Conservation (phyloP, 1,140 invertebrate genomes). For the Battus philenor region DNA sequence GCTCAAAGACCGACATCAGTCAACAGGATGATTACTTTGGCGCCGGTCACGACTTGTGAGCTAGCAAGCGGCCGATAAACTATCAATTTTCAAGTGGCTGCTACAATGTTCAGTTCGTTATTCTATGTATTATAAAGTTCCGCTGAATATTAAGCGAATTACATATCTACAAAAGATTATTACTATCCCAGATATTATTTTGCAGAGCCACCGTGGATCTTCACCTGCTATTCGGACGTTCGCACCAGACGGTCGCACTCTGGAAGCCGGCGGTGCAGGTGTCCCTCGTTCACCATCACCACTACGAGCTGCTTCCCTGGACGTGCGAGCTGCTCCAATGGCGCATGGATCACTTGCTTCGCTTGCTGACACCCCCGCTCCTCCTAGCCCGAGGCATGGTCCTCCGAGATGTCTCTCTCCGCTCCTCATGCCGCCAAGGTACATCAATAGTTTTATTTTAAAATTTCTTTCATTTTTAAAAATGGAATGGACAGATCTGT, state of each 20-base stretch:
- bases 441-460: too few species aligned
- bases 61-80: too few species aligned
- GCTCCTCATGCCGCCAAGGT: constrained; percentile 81
- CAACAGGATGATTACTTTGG: too few species aligned
- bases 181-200: too few species aligned
- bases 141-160: too few species aligned
- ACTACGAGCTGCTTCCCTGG: constrained; percentile 83
- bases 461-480: too few species aligned
- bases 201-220: constrained; percentile 82
- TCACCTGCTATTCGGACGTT: constrained; percentile 87
- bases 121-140: too few species aligned
- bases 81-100: too few species aligned
- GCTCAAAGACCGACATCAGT: too few species aligned
- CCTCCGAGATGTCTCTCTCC: constrained; percentile 82
- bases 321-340: constrained; percentile 79
- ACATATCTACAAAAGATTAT: too few species aligned
- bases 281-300: constrained; percentile 84
- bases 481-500: too few species aligned
- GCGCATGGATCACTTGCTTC: constrained; percentile 78
- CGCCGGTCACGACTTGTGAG: too few species aligned
- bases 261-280: constrained; percentile 79
- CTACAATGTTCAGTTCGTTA: not conserved
- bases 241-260: constrained; percentile 82
- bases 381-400: constrained; percentile 70
- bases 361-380: constrained; percentile 71